Evolutionary conservation across 2,888 invertebrate genomes (phyloP).

Genomic region (Ariolimax columbianus): DNA sequence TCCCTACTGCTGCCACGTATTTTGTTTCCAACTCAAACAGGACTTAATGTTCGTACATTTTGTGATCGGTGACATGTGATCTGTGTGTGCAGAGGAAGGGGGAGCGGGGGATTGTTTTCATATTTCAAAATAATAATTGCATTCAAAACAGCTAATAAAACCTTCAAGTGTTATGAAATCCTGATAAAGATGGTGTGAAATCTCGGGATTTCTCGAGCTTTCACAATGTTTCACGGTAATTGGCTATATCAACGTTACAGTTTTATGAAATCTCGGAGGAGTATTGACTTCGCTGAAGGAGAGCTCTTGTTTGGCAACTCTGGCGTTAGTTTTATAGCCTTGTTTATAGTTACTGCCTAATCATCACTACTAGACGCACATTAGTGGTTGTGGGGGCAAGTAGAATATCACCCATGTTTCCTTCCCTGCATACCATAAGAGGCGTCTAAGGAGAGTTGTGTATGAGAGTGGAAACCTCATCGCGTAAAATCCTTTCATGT

Average conservation of each 20-base stretch:
- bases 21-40: too few species aligned
- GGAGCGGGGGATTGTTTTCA: too few species aligned
- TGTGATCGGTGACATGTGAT: too few species aligned
- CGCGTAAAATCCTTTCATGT: too few species aligned
- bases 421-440: too few species aligned
- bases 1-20: too few species aligned
- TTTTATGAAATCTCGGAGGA: not conserved
- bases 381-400: not conserved
- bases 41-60: too few species aligned
- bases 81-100: too few species aligned
- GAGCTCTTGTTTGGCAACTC: not conserved
- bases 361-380: not conserved
- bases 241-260: not conserved
- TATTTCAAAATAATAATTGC: not conserved
- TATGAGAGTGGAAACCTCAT: too few species aligned
- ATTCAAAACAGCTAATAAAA: not conserved
- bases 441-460: too few species aligned
- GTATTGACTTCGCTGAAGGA: not conserved
- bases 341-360: not conserved
- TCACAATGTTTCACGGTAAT: not conserved
- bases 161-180: not conserved
- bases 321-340: not conserved
- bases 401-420: not conserved
- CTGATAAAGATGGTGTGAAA: not conserved
- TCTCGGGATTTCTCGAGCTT: constrained; percentile 1